Evolutionary conservation across 2,113 vertebrate species (phyloP).

Genomic region (Peromyscus californicus): DNA sequence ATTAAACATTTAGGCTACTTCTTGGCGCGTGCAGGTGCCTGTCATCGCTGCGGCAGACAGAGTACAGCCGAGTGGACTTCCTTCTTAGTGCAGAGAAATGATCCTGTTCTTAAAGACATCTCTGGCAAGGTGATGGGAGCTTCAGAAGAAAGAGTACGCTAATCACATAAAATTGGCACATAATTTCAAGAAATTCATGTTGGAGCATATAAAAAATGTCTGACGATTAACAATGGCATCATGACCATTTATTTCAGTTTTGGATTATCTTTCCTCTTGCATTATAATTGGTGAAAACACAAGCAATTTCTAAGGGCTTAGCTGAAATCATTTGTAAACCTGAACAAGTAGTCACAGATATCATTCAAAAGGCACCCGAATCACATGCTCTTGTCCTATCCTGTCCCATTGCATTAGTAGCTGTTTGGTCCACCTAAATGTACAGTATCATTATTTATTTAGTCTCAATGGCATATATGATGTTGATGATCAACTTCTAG

Average conservation of each 20-base stretch:
- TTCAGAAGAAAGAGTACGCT: background rate
- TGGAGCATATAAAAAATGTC: background rate
- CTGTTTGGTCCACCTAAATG: background rate
- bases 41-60: background rate
- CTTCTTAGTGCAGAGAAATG: slow-evolving; percentile 23
- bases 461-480: slow-evolving; percentile 21
- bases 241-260: slow-evolving; percentile 17
- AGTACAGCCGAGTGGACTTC: background rate
- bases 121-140: slow-evolving; percentile 46
- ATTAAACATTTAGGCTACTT: slow-evolving; percentile 81
- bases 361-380: background rate
- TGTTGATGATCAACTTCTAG: background rate
- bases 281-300: slow-evolving; percentile 37
- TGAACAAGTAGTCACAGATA: background rate
- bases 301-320: slow-evolving; percentile 19
- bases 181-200: slow-evolving; percentile 15
- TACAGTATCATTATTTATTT: slow-evolving; percentile 30
- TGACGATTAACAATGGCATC: background rate
- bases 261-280: slow-evolving; percentile 1
- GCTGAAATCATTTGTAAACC: slow-evolving; percentile 10
- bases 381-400: background rate
- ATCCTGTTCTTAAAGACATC: slow-evolving; percentile 2
- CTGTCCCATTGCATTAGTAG: background rate
- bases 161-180: background rate
- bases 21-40: slow-evolving; percentile 56